Evolutionary conservation across 2,888 invertebrate genomes (phyloP).

Genomic region (Thysanoteuthis rhombus): DNA sequence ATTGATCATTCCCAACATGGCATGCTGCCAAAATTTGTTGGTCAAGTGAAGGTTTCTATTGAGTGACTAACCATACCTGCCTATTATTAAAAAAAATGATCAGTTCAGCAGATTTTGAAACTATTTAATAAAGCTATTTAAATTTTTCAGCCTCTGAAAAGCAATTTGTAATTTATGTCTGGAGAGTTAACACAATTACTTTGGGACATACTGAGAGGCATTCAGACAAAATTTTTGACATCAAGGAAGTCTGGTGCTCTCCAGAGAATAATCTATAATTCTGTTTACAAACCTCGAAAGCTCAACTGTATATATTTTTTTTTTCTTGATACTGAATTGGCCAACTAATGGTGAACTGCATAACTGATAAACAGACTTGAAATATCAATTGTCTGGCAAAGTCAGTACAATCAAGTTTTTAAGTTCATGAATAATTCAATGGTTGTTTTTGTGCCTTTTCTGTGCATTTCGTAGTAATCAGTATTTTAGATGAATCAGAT

Average conservation of each 20-base stretch:
- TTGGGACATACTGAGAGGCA: background rate
- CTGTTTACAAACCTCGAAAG: background rate
- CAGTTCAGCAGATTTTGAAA: background rate
- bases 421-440: background rate
- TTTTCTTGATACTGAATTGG: background rate
- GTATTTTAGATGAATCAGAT: too few relatives aligned
- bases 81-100: background rate
- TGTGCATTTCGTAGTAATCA: background rate
- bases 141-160: background rate
- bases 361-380: background rate
- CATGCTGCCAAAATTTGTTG: too few relatives aligned
- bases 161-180: background rate
- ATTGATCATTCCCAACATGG: too few relatives aligned
- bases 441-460: background rate
- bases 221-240: background rate
- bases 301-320: background rate
- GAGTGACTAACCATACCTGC: too few relatives aligned
- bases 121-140: background rate
- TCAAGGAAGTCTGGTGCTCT: background rate
- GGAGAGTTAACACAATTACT: background rate
- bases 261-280: background rate
- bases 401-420: background rate
- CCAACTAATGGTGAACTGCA: slow-evolving; percentile 12
- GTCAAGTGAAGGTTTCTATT: too few relatives aligned
- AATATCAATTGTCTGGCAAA: background rate